Conservation (phyloP, 2,113 vertebrate species). For the Rhombomys opimus region DNA sequence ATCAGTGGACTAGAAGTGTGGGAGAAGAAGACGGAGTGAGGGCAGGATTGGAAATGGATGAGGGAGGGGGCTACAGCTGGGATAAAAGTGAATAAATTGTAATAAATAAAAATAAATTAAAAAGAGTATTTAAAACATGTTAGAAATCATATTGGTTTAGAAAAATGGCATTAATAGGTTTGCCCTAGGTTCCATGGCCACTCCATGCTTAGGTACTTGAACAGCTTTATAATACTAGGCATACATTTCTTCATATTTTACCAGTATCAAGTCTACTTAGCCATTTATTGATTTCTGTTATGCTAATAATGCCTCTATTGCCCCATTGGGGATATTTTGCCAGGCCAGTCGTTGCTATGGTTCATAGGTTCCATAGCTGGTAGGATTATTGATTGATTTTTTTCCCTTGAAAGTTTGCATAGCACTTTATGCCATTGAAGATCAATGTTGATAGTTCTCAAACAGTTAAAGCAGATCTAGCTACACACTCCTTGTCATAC, state of each 20-base stretch:
- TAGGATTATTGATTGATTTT: not conserved
- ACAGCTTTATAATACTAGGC: not conserved
- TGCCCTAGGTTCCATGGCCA: not conserved
- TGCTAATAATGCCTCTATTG: not conserved
- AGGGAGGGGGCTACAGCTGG: too few relatives aligned
- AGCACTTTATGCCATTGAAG: not conserved
- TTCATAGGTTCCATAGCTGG: not conserved
- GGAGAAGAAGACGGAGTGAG: too few relatives aligned
- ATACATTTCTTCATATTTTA: not conserved
- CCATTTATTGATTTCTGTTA: not conserved
- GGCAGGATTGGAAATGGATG: too few relatives aligned
- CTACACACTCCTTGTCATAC: not conserved
- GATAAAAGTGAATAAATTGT: too few relatives aligned
- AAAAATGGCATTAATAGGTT: not conserved
- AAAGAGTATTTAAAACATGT: not conserved
- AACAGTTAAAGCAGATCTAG: not conserved
- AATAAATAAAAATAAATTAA: too few relatives aligned
- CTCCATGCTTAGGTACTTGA: not conserved
- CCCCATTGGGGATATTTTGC: not conserved
- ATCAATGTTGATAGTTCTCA: not conserved
- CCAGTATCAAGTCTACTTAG: not conserved
- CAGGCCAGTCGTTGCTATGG: not conserved
- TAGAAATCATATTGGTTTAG: not conserved
- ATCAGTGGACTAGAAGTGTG: too few relatives aligned
- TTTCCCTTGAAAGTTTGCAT: not conserved